Evolutionary conservation across 2,797 vertebrate species (phyloP), one percentile per base, ranked within the genome.

Genomic region (Oreonectes daqikongensis): DNA sequence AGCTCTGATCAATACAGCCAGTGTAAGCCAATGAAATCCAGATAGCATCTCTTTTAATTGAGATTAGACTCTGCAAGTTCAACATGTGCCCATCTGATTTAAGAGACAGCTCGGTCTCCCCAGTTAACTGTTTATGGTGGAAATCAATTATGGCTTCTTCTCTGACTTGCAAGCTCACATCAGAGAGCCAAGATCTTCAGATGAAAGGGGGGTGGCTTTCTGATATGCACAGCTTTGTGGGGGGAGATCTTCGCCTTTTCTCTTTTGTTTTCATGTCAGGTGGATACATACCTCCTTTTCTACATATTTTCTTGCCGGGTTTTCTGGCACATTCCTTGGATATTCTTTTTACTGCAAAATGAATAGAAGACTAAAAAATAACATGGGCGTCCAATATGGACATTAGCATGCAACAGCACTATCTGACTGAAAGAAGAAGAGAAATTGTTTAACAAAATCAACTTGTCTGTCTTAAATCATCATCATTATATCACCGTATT

Each of bases 281-380:
- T 78, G 82, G 68, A 95, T 96, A 96, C 95, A 94, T 95, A 96
- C 95, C 95, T 96, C 93, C 95, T 96, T 95, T 96, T 94, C 94
- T 96, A 95, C 95, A 96, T 89, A 96, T 95, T 96, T 95, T 96
- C 95, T 96, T 96, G 94, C 95, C 94, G 92, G 95, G 95, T 93
- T 96, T 96, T 90, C 95, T 95, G 92, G 94, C 94, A 95, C 95
- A 96, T 95, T 96, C 95, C 95, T 96, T 96, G 94, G 95, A 96
- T 94, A 96, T 95, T 95, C 95, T 95, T 95, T 96, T 96, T 92
- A 96, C 95, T 96, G 95, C 93, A 96, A 96, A 96, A 95, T 94
- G 94, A 95, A 96, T 95, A 95, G 90, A 95, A 96, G 93, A 96
- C 95, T 96, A 96, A 93, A 95, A 95, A 96, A 97, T 96, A 95